Evolutionary conservation across 2,888 invertebrate species (phyloP), one percentile per base, ranked within the genome.

Genomic region (Drosophila aldrichi): DNA sequence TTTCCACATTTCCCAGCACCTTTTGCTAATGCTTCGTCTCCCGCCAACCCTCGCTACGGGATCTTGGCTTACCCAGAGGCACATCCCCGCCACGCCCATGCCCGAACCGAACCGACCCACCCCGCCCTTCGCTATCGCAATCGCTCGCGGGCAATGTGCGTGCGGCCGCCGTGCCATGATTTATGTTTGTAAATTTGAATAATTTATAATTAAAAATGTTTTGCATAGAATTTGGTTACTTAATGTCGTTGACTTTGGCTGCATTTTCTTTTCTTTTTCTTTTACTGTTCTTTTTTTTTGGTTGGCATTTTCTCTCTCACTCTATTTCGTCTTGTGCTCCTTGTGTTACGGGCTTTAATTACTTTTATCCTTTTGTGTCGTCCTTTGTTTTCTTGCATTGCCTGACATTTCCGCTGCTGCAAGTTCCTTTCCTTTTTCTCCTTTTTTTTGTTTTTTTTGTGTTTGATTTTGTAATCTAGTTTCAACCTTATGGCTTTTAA

Each of bases 121-220:
- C 29, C 61, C 34, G 49, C 34, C 68, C 46, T 46, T 29, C 36
- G 61, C 60, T 70, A 78, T 81, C 68, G 61, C 71, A 59, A 70
- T 75, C 70, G 66, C 66, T 67, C 36, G 60, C 67, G 68, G 79
- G 71, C 72, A 51, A 61, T 75, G 78, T 81, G 85, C 77, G 85
- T 84, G 90, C 82, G 69, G 60, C 74, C 64, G 66, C 76, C 64
- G 58, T 66, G 76, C 57, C 75, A 88, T 91, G 91, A 91, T 91
- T 89, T 89, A 89, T 89, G 91, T 82, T 83, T 78, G 71, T 80
- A 68, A 88, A 91, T 88, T 88, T 90, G 90, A 88, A 88, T 91
- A 88, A 91, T 91, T 89, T 91, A 90, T 90, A 90, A 87, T 87
- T 87, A 87, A 87, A 86, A 89, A 87, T 82, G 82, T 76, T 88